A percentile compares a stretch with the other conserved stretches of the same genome.
Evolutionary conservation across 2,888 invertebrate genomes (phyloP).

Genomic region (Anthrax anthrax): DNA sequence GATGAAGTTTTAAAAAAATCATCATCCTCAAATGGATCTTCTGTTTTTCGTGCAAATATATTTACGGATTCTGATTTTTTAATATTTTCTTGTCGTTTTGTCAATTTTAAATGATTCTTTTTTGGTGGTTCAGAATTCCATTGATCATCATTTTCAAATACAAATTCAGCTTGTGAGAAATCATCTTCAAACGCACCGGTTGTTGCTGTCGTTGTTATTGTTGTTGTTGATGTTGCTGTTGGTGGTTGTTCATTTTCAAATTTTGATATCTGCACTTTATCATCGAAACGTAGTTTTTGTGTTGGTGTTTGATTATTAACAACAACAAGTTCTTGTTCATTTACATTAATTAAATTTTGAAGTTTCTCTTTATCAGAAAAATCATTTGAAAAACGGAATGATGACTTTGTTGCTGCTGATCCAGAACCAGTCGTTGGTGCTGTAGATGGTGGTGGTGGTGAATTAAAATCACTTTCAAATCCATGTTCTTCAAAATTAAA

Average conservation of each 20-base stretch:
- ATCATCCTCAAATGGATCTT: slow-evolving; percentile 82
- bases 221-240: background rate
- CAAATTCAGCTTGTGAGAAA: slow-evolving; percentile 37
- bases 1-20: slow-evolving; percentile 56
- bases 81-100: slow-evolving; percentile 44
- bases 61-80: slow-evolving; percentile 83
- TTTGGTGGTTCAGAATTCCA: slow-evolving; percentile 18
- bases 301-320: slow-evolving; percentile 14
- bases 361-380: slow-evolving; percentile 38
- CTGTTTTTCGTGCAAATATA: slow-evolving; percentile 71
- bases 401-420: slow-evolving; percentile 25
- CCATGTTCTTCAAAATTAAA: slow-evolving; percentile 33
- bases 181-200: slow-evolving; percentile 40
- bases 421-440: slow-evolving; percentile 15
- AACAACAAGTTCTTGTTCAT: slow-evolving; percentile 11
- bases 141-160: slow-evolving; percentile 31
- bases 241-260: slow-evolving; percentile 25
- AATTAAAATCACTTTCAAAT: slow-evolving; percentile 35
- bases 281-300: slow-evolving; percentile 45
- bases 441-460: slow-evolving; percentile 18
- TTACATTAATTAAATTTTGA: slow-evolving; percentile 8
- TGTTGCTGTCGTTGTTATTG: too few relatives aligned
- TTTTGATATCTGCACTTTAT: slow-evolving; percentile 47
- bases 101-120: slow-evolving; percentile 1
- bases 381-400: slow-evolving; percentile 45